Evolutionary conservation across 2,113 vertebrate species (phyloP), one percentile per base, ranked within the genome.

Genomic region (Sylvilagus bachmani): DNA sequence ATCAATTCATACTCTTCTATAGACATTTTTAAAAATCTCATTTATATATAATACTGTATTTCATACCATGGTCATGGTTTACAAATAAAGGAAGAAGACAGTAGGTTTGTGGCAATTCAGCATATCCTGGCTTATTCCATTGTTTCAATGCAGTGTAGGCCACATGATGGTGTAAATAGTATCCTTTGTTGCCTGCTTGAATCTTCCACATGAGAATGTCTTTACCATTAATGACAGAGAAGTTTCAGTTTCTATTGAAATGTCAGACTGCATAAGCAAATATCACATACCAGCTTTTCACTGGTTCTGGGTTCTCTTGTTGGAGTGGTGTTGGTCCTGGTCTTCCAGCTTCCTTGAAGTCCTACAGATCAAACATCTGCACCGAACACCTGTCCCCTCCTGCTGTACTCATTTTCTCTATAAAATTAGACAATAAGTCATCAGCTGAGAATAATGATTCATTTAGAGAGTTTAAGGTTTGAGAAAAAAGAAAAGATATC

Each of bases 1-100:
- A 97, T 95, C 89, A 96, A 74, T 55, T 13, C 38, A n/a, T 49
- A 62, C 25, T 94, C 25, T 3, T 51, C 58, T 44, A 55, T 17
- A 66, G 33, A 29, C 8, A 85, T 78, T 85, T 83, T 80, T 0
- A 0, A 91, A 86, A 64, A 1, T 93, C 12, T 83, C 44, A 49
- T 89, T 95, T 75, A 53, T 25, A 31, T 78, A n/a, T 55, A 69
- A 27, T 55, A 66, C 9, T 85, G 29, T 22, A 36, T 64, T 74
- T 31, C 6, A 19, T 90, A 84, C 84, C 69, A 67, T 38, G 49
- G 25, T 11, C 83, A 17, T 87, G 86, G 38, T 91, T 92, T 94
- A 81, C 71, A 29, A 85, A 67, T 90, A 90, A 88, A 82, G 14
- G 31, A 38, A 85, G 74, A 22, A 24, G 9, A 25, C 36, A 13